Conservation (phyloP, 2,113 vertebrate genomes). For the pig (Sus scrofa) region DNA sequence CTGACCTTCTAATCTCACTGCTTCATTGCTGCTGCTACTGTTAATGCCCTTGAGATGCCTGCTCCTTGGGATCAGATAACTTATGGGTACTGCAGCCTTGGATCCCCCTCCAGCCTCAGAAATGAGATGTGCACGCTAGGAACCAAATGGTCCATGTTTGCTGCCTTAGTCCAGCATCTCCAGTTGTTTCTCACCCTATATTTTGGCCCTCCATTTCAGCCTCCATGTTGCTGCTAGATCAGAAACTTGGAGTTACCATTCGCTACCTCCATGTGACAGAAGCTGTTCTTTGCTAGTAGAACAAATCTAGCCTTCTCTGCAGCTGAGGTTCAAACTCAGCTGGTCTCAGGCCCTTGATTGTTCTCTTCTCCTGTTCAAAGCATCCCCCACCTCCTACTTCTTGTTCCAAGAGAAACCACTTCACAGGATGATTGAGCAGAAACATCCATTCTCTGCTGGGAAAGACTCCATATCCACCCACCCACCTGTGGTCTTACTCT, state of each 20-base stretch:
- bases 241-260: neutral
- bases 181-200: neutral
- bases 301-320: neutral
- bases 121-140: neutral
- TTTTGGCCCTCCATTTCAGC: neutral
- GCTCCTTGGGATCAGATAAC: neutral
- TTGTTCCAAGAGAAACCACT: constrained; percentile 18
- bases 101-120: neutral
- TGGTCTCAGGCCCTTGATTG: neutral
- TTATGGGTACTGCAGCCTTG: neutral
- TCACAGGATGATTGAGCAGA: neutral
- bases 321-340: constrained; percentile 1
- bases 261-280: neutral
- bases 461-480: neutral
- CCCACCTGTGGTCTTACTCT: neutral
- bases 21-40: neutral
- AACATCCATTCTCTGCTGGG: neutral
- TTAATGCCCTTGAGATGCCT: neutral
- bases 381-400: neutral
- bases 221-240: neutral
- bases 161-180: neutral
- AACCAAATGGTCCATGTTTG: neutral
- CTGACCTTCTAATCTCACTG: constrained; percentile 15
- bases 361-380: constrained; percentile 10
- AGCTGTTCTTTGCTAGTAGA: neutral